phyloP scores from a whole-genome alignment of 2,888 invertebrate genomes.

The Drosophila buzzatii region DNA sequence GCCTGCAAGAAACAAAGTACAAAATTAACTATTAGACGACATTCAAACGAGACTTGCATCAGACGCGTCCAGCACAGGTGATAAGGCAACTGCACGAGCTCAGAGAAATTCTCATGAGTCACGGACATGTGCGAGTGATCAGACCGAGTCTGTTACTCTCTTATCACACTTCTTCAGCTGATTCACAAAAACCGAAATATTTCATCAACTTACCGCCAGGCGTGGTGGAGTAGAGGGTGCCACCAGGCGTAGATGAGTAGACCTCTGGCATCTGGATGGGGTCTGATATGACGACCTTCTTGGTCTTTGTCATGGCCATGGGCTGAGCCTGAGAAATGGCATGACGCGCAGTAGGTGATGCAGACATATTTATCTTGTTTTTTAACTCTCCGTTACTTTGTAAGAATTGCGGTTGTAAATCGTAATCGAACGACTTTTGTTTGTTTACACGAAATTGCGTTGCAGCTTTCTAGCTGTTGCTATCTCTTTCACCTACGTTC shows the following conservation, averaged over 20 bases:
- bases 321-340: constrained; percentile 89
- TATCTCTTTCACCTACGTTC: constrained; percentile 16
- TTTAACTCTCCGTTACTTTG: constrained; percentile 35
- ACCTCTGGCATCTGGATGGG: constrained; percentile 94
- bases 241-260: constrained; percentile 97
- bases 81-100: constrained; percentile 55
- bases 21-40: constrained; percentile 23
- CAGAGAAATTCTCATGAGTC: constrained; percentile 42
- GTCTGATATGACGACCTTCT: constrained; percentile 92
- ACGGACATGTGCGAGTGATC: constrained; percentile 87
- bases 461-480: constrained; percentile 31
- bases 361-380: constrained; percentile 90
- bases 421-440: constrained; percentile 50
- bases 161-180: constrained; percentile 46
- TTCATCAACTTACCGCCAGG: constrained; percentile 92
- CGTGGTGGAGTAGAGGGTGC: constrained; percentile 96
- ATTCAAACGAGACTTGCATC: constrained; percentile 29
- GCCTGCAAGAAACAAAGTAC: constrained; percentile 87
- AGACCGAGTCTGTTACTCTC: not conserved
- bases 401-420: constrained; percentile 39
- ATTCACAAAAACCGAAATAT: constrained; percentile 40
- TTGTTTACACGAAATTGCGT: constrained; percentile 51
- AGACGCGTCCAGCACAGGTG: constrained; percentile 81
- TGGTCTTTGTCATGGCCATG: constrained; percentile 91
- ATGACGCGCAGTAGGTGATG: constrained; percentile 92